Evolutionary conservation across 1,140 invertebrate species (phyloP).

Genomic region (Drosophila erecta): DNA sequence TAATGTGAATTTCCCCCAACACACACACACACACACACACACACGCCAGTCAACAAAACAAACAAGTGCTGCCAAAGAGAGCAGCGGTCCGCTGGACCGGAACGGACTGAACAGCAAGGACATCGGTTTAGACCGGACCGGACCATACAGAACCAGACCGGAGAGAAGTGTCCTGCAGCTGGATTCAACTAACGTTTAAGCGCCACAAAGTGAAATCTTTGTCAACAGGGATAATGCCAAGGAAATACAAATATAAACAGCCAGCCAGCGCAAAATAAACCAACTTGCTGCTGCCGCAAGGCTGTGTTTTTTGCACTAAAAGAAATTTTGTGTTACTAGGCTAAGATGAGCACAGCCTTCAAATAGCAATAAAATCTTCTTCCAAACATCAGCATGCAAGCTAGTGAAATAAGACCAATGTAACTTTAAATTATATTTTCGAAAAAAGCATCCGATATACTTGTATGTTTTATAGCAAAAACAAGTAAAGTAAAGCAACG

Average conservation of each 20-base stretch:
- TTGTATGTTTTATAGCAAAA: too few species aligned
- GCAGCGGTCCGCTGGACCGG: slow-evolving; percentile 51
- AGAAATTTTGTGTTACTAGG: background rate
- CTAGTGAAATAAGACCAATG: too few species aligned
- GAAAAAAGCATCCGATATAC: too few species aligned
- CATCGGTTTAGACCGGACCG: slow-evolving; percentile 4
- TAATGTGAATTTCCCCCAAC: slow-evolving; percentile 63
- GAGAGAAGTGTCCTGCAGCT: slow-evolving; percentile 60
- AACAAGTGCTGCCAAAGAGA: slow-evolving; percentile 76
- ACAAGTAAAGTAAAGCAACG: too few species aligned
- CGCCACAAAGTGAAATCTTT: slow-evolving; percentile 83
- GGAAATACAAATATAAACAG: slow-evolving; percentile 84
- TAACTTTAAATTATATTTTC: too few species aligned
- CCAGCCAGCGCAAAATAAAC: slow-evolving; percentile 79
- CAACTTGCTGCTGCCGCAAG: slow-evolving; percentile 65
- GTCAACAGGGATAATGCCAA: slow-evolving; percentile 83
- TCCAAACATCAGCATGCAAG: too few species aligned
- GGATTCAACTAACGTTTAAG: slow-evolving; percentile 80
- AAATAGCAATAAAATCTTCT: too few species aligned
- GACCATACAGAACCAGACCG: background rate
- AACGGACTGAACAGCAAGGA: slow-evolving; percentile 28
- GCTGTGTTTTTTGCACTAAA: slow-evolving; percentile 14
- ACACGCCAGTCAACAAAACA: slow-evolving; percentile 74
- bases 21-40: slow-evolving; percentile 1
- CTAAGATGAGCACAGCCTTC: too few species aligned